Evolutionary conservation across 2,797 vertebrate species (phyloP).

Genomic region (Melanotaenia pygmaea): DNA sequence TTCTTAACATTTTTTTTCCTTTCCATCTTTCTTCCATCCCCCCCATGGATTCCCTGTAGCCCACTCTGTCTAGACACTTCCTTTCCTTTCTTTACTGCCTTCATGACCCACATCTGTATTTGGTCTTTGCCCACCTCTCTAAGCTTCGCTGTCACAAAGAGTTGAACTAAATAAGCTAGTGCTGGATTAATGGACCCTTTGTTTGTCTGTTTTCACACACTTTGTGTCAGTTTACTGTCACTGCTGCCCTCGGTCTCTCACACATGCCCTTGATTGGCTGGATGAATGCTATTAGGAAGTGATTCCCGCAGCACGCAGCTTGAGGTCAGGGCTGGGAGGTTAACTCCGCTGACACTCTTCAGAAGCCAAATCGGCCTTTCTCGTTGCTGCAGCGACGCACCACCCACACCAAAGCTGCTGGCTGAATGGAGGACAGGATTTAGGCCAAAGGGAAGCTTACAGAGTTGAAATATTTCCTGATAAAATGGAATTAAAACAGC

Average conservation of each 20-base stretch:
- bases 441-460: conserved; percentile 16
- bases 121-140: conserved; percentile 18
- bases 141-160: conserved; percentile 3
- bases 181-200: conserved; percentile 2
- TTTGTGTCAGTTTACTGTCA: conserved; percentile 27
- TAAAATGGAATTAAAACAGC: conserved; percentile 58
- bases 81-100: conserved; percentile 17
- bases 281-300: conserved; percentile 55
- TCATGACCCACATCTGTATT: conserved; percentile 58
- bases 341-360: conserved; percentile 61
- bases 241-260: conserved; percentile 22
- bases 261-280: conserved; percentile 51
- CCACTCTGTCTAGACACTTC: conserved; percentile 43
- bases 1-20: conserved; percentile 32
- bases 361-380: conserved; percentile 27
- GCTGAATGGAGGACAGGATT: conserved; percentile 20
- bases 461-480: conserved; percentile 42
- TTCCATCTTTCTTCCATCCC: neutral
- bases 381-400: conserved; percentile 1
- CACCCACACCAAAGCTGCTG: conserved; percentile 42
- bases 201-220: conserved; percentile 14
- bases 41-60: conserved; percentile 1
- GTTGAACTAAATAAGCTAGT: neutral
- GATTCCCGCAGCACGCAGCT: conserved; percentile 38
- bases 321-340: conserved; percentile 58